These are phyloP conservation scores for Sphaerolaimus hirsutus DNA, from an alignment of 2,888 invertebrate genomes.

Conservation along the genomic window DNA sequence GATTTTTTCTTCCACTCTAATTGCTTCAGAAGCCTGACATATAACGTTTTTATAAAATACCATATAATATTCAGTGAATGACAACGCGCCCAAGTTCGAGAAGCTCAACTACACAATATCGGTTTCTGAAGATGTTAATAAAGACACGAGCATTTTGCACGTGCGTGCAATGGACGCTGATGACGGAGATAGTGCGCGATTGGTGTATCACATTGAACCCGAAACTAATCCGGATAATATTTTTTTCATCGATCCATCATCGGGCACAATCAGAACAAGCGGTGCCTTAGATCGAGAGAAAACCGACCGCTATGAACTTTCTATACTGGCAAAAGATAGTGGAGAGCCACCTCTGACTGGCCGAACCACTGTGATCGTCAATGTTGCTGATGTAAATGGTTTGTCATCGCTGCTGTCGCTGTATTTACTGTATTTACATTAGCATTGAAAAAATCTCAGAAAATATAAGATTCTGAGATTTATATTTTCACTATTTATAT, in stretches of 20 bases:
- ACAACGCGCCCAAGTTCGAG: conserved; percentile 20
- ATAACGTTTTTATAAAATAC: background rate
- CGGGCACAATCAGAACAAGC: conserved; percentile 66
- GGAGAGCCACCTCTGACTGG: conserved; percentile 49
- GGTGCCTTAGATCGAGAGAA: conserved; percentile 69
- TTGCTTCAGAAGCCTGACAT: background rate
- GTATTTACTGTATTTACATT: no score
- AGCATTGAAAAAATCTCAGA: no score
- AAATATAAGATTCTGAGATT: no score
- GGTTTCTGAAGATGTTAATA: conserved; percentile 53
- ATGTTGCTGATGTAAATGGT: conserved; percentile 44
- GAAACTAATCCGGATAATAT: conserved; percentile 41
- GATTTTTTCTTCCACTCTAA: background rate
- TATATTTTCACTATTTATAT: background rate
- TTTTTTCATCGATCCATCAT: conserved; percentile 68
- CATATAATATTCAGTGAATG: conserved; percentile 13
- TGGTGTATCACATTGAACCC: conserved; percentile 46
- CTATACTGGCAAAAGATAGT: conserved; percentile 54
- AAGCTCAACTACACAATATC: conserved; percentile 47
- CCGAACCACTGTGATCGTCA: conserved; percentile 47
- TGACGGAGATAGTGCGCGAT: conserved; percentile 25
- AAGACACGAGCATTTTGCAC: conserved; percentile 36
- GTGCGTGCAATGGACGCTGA: conserved; percentile 27
- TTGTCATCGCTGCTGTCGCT: conserved; percentile 58
- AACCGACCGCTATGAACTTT: conserved; percentile 39